These are phyloP conservation scores for Panagrolaimus sp. DNA, from an alignment of 1,140 invertebrate species.

Conservation along the genomic window DNA sequence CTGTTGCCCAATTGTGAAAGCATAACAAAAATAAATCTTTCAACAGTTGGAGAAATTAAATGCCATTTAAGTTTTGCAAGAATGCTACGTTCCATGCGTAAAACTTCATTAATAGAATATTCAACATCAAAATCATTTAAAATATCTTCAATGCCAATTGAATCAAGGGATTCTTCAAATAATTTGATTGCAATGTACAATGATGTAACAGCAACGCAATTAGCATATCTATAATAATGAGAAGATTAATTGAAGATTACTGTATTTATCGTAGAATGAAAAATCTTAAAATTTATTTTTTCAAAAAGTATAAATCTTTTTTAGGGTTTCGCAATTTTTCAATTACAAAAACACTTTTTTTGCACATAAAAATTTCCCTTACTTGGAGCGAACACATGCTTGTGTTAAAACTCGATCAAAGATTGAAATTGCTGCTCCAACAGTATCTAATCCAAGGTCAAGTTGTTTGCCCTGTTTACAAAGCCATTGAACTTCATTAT, in stretches of 20 bases:
- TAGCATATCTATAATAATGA: conserved; percentile 14
- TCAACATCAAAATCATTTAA: conserved; percentile 13
- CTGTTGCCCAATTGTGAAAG: background rate
- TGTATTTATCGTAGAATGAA: too few species aligned
- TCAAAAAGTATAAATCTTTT: too few species aligned
- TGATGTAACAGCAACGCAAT: conserved; percentile 14
- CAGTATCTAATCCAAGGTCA: conserved; percentile 3
- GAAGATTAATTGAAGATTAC: too few species aligned
- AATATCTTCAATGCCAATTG: conserved; percentile 1
- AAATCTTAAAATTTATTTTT: too few species aligned
- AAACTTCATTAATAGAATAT: conserved; percentile 6
- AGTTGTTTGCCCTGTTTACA: background rate
- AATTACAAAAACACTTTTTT: too few species aligned
- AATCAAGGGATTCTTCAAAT: conserved; percentile 4
- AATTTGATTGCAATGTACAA: conserved; percentile 8
- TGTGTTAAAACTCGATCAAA: conserved; percentile 10
- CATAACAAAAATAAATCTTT: conserved; percentile 13
- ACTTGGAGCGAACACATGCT: background rate
- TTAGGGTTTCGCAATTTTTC: too few species aligned
- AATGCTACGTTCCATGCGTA: conserved; percentile 15
- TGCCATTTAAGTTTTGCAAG: background rate
- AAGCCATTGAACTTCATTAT: conserved; percentile 4
- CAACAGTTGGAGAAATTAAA: background rate
- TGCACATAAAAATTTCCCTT: too few species aligned
- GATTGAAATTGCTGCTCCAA: conserved; percentile 5